Conservation (phyloP, 2,797 vertebrate species). For the Bovichtus variegatus region DNA sequence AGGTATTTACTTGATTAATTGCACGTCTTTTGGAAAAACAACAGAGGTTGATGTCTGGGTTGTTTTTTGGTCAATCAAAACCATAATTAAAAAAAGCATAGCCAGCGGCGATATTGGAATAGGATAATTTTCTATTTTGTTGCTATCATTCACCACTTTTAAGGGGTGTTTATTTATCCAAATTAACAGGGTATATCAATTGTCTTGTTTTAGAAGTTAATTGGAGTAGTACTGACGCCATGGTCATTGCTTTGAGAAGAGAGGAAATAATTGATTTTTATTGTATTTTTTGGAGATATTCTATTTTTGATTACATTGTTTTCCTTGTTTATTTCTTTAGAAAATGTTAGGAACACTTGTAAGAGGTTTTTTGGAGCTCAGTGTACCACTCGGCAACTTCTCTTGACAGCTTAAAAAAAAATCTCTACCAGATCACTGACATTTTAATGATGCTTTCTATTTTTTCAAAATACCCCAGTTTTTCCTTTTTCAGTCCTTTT, state of each 20-base stretch:
- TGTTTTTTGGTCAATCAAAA: constrained; percentile 55
- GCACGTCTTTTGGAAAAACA: constrained; percentile 53
- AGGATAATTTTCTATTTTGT: constrained; percentile 41
- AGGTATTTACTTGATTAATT: constrained; percentile 75
- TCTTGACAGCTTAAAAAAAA: constrained; percentile 6
- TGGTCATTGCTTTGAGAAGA: constrained; percentile 30
- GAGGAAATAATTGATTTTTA: constrained; percentile 40
- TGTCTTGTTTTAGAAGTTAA: constrained; percentile 62
- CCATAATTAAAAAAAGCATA: constrained; percentile 53
- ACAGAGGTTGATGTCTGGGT: constrained; percentile 35
- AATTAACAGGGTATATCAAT: constrained; percentile 63
- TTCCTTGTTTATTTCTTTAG: constrained; percentile 32
- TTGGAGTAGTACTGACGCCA: constrained; percentile 56
- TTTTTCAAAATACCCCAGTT: background rate
- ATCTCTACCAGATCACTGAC: background rate
- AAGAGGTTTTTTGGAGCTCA: background rate
- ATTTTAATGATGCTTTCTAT: background rate
- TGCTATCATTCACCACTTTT: constrained; percentile 41
- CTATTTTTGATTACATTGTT: constrained; percentile 14
- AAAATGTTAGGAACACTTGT: constrained; percentile 25
- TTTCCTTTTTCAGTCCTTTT: background rate
- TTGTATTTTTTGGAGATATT: constrained; percentile 1
- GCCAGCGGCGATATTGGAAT: constrained; percentile 28
- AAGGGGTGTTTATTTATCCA: constrained; percentile 57
- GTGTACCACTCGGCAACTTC: background rate